Evolutionary conservation across 2,888 invertebrate species (phyloP), one percentile per base, ranked within the genome.

Genomic region (Trissolcus japonicus): DNA sequence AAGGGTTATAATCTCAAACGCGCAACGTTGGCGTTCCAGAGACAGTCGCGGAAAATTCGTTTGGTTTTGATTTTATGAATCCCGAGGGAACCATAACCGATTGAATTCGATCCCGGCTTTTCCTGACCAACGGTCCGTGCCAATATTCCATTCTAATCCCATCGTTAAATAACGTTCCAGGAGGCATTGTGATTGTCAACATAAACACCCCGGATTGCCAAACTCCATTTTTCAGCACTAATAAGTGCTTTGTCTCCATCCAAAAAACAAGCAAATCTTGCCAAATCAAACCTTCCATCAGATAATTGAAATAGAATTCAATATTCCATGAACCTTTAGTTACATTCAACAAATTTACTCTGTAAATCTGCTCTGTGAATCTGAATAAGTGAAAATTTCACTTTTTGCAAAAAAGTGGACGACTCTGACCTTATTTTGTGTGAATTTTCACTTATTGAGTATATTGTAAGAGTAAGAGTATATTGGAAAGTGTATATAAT

Each of bases 1-100:
- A 14, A 76, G 79, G 80, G 80, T 74, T 80, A 77, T 80, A 80
- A 80, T 80, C 80, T 67, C 60, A 17, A 19, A 4, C n/a, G 14
- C 59, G 57, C 40, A 21, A 17, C 43, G 59, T 35, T 6, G 57
- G 41, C 62, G 9, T 4, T 17, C 4, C 14, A 9, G 19, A 54
- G 55, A 2, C 14, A 40, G 35, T 29, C 19, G 7, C 55, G 41
- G 46, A 62, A 61, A 69, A 76, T 76, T 71, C 11, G 35, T 2
- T 35, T 60, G 78, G 59, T 79, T 81, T 63, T 72, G 76, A 80
- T 81, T 79, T 79, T 61, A 78, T 75, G 60, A 68, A 50, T 76
- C 78, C 74, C 78, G 1, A 6, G 78, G 79, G 78, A 69, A 57
- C 67, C 50, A 62, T 73, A 71, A 62, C 51, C 71, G 55, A 76